These are phyloP conservation scores for Mobula birostris DNA, from an alignment of 2,113 vertebrate genomes.

Conservation along the genomic window DNA sequence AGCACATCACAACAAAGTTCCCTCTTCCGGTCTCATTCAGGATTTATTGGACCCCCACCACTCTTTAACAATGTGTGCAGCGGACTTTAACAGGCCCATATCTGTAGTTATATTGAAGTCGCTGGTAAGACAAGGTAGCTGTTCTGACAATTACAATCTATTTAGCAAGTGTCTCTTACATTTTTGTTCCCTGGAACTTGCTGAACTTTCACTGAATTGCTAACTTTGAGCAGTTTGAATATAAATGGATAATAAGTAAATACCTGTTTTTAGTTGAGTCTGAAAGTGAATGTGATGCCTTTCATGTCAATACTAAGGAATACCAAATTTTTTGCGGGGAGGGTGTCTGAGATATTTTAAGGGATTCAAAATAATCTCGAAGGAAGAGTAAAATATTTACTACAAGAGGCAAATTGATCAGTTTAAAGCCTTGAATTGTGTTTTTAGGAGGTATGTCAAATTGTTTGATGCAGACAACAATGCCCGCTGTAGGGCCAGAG, in stretches of 20 bases:
- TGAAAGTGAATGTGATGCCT: neutral
- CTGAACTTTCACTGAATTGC: neutral
- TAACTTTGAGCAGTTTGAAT: neutral
- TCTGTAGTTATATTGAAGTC: neutral
- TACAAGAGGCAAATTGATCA: too few species aligned
- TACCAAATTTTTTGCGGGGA: neutral
- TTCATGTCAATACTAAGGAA: neutral
- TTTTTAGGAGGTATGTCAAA: neutral
- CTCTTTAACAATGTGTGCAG: slow-evolving; percentile 10
- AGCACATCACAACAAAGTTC: slow-evolving; percentile 18
- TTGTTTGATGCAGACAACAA: neutral
- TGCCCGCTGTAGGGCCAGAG: neutral
- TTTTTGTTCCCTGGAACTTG: neutral
- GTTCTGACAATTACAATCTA: neutral
- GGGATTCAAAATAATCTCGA: neutral
- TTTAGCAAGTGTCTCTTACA: neutral
- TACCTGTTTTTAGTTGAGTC: neutral
- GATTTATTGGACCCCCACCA: slow-evolving; percentile 8
- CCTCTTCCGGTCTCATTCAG: slow-evolving; percentile 6
- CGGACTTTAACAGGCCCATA: slow-evolving; percentile 3
- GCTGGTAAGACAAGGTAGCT: neutral
- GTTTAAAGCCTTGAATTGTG: neutral
- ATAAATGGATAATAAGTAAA: neutral
- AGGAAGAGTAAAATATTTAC: neutral
- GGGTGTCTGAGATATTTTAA: neutral